A percentile compares a stretch with the other conserved stretches of the same genome.
Evolutionary conservation across 2,797 vertebrate species (phyloP).

Genomic region (Danio tinwini): DNA sequence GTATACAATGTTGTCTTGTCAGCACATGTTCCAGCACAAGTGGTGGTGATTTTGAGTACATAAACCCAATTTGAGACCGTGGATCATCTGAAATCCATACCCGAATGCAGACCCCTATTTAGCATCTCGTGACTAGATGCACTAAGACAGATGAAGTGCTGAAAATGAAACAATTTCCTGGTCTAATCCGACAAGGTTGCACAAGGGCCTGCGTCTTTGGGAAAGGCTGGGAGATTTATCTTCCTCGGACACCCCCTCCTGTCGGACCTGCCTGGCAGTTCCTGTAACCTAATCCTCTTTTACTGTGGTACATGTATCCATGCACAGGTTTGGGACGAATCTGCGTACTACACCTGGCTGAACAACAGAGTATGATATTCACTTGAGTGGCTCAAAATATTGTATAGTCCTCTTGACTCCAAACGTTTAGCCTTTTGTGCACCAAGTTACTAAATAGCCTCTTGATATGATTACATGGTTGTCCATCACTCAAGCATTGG

Average conservation of each 20-base stretch:
- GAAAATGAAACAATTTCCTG: conserved; percentile 72
- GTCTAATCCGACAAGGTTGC: conserved; percentile 62
- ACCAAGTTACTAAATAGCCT: background rate
- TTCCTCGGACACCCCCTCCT: background rate
- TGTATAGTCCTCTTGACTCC: background rate
- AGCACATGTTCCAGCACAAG: background rate
- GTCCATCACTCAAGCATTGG: conserved; percentile 1
- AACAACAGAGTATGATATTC: conserved; percentile 5
- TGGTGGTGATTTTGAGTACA: background rate
- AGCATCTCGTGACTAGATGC: conserved; percentile 50
- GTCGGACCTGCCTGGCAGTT: conserved; percentile 9
- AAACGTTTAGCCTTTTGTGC: background rate
- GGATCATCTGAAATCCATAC: conserved; percentile 1
- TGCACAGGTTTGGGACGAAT: background rate
- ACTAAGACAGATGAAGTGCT: conserved; percentile 64
- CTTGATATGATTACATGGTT: conserved; percentile 2
- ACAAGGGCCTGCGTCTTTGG: conserved; percentile 8
- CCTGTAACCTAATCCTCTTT: conserved; percentile 11
- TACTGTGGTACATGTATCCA: background rate
- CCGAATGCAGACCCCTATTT: conserved; percentile 39
- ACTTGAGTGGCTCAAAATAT: background rate
- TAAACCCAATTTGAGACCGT: background rate
- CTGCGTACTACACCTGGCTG: background rate
- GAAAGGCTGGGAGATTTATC: conserved; percentile 6
- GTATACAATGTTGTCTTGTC: background rate